These are phyloP conservation scores for Andrena cerasifolii DNA, from an alignment of 1,140 invertebrate genomes.

Conservation along the genomic window DNA sequence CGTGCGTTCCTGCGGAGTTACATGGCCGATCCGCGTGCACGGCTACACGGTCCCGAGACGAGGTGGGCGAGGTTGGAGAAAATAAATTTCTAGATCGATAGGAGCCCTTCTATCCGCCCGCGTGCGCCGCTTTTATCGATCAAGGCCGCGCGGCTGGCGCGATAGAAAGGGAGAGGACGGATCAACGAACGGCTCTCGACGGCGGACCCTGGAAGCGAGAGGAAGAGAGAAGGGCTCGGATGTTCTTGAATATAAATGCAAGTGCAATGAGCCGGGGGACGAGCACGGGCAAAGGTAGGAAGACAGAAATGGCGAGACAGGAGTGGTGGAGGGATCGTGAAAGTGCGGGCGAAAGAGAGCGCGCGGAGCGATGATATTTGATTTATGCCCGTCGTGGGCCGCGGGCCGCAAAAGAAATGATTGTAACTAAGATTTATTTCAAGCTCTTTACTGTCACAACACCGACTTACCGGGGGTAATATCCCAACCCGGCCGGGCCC, in stretches of 20 bases:
- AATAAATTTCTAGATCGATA: slow-evolving; percentile 55
- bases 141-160: slow-evolving; percentile 6
- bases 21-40: background rate
- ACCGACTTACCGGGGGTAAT: slow-evolving; percentile 73
- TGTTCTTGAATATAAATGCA: slow-evolving; percentile 46
- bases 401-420: slow-evolving; percentile 76
- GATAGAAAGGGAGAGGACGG: slow-evolving; percentile 4
- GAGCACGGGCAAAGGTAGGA: slow-evolving; percentile 9
- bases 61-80: slow-evolving; percentile 33
- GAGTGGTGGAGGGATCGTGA: slow-evolving; percentile 41
- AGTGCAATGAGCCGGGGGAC: slow-evolving; percentile 45
- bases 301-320: slow-evolving; percentile 18
- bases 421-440: slow-evolving; percentile 80
- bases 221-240: slow-evolving; percentile 10
- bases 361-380: slow-evolving; percentile 71
- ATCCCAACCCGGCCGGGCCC: slow-evolving; percentile 57
- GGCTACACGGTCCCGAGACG: background rate
- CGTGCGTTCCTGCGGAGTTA: background rate
- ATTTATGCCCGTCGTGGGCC: slow-evolving; percentile 76
- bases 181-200: background rate
- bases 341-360: slow-evolving; percentile 43
- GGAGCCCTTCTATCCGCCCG: slow-evolving; percentile 7
- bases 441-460: slow-evolving; percentile 79
- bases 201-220: background rate
- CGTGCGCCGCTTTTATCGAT: slow-evolving; percentile 27